These are phyloP conservation scores for Sarcophaga bullata DNA, from an alignment of 1,140 invertebrate species.

Conservation along the genomic window DNA sequence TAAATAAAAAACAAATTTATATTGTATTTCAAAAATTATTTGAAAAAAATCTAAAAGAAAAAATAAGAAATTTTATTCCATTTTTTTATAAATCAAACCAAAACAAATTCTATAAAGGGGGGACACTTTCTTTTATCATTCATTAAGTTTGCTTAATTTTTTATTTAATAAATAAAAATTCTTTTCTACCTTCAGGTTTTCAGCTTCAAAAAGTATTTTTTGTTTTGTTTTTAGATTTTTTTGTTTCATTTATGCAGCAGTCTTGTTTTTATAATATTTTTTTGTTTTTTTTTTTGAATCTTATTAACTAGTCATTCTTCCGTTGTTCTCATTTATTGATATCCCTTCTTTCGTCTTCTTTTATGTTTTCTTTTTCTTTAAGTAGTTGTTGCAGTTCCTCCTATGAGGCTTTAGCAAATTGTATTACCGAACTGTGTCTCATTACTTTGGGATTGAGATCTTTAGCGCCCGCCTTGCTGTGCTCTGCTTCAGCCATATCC, in stretches of 20 bases:
- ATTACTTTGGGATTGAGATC: slow-evolving; percentile 61
- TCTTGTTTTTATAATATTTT: slow-evolving; percentile 4
- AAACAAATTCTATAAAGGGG: too few species aligned
- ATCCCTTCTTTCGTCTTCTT: slow-evolving; percentile 56
- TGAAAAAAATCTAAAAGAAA: too few species aligned
- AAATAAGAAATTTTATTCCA: not conserved
- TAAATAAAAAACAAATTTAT: too few species aligned
- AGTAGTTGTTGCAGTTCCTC: slow-evolving; percentile 44
- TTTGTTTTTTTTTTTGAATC: not conserved
- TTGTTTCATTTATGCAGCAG: slow-evolving; percentile 37
- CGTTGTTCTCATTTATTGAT: slow-evolving; percentile 54
- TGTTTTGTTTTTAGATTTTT: slow-evolving; percentile 21
- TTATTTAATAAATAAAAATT: not conserved
- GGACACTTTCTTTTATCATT: too few species aligned
- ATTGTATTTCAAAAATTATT: too few species aligned
- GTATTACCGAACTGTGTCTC: slow-evolving; percentile 82
- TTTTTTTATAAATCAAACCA: too few species aligned
- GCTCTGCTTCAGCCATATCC: not conserved
- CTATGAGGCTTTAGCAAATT: slow-evolving; percentile 79
- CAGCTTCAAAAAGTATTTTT: slow-evolving; percentile 8
- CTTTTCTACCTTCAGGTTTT: not conserved
- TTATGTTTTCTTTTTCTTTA: slow-evolving; percentile 37
- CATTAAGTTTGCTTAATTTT: too few species aligned
- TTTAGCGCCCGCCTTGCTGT: slow-evolving; percentile 11
- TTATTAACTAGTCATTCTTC: slow-evolving; percentile 31